Evolutionary conservation across 2,797 vertebrate genomes (phyloP).

Genomic region (Darevskia mixta): DNA sequence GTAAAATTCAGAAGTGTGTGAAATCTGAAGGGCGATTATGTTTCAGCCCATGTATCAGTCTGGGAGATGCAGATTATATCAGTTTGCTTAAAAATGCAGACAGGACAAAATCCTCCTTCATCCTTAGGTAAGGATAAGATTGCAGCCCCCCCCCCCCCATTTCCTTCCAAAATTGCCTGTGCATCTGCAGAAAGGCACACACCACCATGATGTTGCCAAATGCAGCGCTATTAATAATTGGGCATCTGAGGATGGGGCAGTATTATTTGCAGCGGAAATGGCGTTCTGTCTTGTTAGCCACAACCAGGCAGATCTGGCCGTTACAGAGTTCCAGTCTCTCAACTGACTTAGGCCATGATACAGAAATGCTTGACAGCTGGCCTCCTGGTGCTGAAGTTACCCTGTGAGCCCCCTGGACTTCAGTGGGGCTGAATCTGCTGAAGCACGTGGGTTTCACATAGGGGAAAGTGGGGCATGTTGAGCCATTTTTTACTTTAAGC

Average conservation of each 20-base stretch:
- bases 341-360: background rate
- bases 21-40: too few species aligned
- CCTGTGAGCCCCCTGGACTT: background rate
- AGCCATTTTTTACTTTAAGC: too few species aligned
- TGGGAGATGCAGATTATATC: too few species aligned
- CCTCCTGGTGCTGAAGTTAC: background rate
- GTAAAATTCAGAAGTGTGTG: too few species aligned
- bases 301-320: background rate
- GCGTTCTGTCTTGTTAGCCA: conserved; percentile 28
- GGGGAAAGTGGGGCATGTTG: too few species aligned
- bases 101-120: too few species aligned
- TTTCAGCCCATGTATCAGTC: too few species aligned
- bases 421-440: background rate
- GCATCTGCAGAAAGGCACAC: background rate
- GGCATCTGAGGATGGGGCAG: conserved; percentile 44
- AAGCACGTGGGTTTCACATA: too few species aligned
- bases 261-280: conserved; percentile 33
- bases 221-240: conserved; percentile 54
- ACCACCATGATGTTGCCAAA: conserved; percentile 12
- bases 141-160: background rate
- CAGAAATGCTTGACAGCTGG: background rate
- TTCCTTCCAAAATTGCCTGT: background rate
- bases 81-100: too few species aligned
- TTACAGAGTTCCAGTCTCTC: conserved; percentile 29
- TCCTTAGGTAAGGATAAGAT: background rate